Conservation (phyloP, 2,797 vertebrate genomes). For the Hafferia zeledoni region DNA sequence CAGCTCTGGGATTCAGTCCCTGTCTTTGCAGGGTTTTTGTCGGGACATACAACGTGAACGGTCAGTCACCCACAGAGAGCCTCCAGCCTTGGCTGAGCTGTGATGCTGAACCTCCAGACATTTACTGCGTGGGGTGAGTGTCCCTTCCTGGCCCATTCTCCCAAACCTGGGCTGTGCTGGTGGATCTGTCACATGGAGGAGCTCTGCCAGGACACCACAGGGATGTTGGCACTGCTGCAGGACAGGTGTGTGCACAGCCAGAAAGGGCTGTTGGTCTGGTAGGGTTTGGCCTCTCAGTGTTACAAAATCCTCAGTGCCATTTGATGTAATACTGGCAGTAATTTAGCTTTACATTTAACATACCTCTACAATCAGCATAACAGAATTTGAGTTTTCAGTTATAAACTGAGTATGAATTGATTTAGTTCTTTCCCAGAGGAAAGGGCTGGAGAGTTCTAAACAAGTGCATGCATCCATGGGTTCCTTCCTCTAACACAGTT, state of each 20-base stretch:
- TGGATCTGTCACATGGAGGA: not conserved
- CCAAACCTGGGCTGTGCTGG: not conserved
- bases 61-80: slow-evolving; percentile 89
- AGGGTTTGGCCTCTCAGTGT: not conserved
- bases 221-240: not conserved
- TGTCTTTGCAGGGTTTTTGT: slow-evolving; percentile 87
- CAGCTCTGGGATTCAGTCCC: not conserved
- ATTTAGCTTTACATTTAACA: not conserved
- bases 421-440: slow-evolving; percentile 1
- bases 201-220: not conserved
- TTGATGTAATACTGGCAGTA: not conserved
- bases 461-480: not conserved
- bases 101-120: slow-evolving; percentile 85
- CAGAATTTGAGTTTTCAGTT: not conserved
- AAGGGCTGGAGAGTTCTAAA: not conserved
- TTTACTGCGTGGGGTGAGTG: slow-evolving; percentile 94
- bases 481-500: slow-evolving; percentile 79
- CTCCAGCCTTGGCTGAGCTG: slow-evolving; percentile 88
- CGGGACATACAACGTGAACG: slow-evolving; percentile 96
- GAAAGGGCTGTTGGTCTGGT: not conserved
- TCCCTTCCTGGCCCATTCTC: not conserved
- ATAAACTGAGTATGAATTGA: not conserved
- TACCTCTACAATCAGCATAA: not conserved
- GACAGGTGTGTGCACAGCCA: not conserved
- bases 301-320: not conserved